A percentile compares a stretch with the other conserved stretches of the same genome.
Conservation (phyloP, 2,888 invertebrate species). For the Hirtodrosophila histrioides region DNA sequence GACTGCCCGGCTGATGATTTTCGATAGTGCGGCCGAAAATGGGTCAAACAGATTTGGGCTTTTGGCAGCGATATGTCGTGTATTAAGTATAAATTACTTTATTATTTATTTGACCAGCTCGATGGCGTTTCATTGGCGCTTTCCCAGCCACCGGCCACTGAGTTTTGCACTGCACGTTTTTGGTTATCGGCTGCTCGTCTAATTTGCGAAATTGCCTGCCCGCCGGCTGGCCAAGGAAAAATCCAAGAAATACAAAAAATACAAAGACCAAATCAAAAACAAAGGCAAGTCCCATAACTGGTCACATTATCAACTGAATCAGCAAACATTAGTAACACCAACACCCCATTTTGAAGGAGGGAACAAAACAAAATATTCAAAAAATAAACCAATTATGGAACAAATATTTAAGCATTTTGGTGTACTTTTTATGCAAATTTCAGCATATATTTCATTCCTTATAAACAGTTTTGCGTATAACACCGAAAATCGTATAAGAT, state of each 20-base stretch:
- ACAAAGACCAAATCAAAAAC: not conserved
- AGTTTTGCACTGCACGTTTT: constrained; percentile 23
- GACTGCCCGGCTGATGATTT: constrained; percentile 41
- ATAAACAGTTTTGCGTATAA: too few relatives aligned
- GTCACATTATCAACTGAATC: constrained; percentile 34
- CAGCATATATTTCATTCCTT: too few relatives aligned
- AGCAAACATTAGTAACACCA: constrained; percentile 18
- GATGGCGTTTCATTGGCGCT: constrained; percentile 13
- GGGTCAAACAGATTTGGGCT: constrained; percentile 58
- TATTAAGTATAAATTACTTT: constrained; percentile 66
- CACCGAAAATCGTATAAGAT: too few relatives aligned
- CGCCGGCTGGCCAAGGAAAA: constrained; percentile 15
- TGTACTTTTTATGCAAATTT: too few relatives aligned
- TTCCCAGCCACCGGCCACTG: constrained; percentile 5
- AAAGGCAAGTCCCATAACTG: constrained; percentile 7
- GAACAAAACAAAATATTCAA: not conserved
- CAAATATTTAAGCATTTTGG: too few relatives aligned
- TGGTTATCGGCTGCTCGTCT: constrained; percentile 29
- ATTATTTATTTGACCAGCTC: constrained; percentile 63
- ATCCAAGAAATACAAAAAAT: not conserved
- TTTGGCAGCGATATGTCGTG: constrained; percentile 60
- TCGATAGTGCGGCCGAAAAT: constrained; percentile 56
- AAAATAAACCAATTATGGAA: too few relatives aligned
- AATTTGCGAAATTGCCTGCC: constrained; percentile 58
- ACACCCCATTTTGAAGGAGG: constrained; percentile 4